A percentile compares a stretch with the other conserved stretches of the same genome.
Evolutionary conservation across 1,140 invertebrate species (phyloP).

Genomic region (Neotoxoptera formosana): DNA sequence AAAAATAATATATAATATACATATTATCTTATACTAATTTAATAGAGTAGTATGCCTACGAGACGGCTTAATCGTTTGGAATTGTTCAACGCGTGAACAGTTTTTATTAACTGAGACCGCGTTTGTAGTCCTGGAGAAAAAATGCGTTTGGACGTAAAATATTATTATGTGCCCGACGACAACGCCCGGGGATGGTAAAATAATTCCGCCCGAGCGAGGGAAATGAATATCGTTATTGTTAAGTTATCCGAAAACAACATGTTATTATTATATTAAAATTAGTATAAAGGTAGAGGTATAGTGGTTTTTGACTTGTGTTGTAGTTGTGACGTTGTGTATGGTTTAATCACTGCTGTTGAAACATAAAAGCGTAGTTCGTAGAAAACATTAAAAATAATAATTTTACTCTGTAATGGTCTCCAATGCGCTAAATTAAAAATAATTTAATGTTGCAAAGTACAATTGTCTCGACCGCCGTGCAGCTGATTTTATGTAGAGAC

Average conservation of each 20-base stretch:
- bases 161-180: not conserved
- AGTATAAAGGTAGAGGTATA: not conserved
- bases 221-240: constrained; percentile 19
- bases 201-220: not conserved
- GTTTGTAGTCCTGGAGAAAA: not conserved
- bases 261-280: not conserved
- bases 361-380: not conserved
- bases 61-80: not conserved
- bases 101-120: not conserved
- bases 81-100: constrained; percentile 2
- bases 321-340: not conserved
- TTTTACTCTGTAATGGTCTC: not conserved
- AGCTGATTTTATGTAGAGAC: not conserved
- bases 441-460: not conserved
- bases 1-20: not conserved
- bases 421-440: not conserved
- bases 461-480: not conserved
- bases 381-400: not conserved
- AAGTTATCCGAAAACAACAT: not conserved
- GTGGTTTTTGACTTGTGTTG: not conserved
- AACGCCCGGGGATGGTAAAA: not conserved
- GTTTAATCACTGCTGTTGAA: not conserved
- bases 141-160: not conserved
- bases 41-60: not conserved
- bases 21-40: not conserved